Evolutionary conservation across 1,140 invertebrate genomes (phyloP).

Genomic region (Sminthurides bifidus): DNA sequence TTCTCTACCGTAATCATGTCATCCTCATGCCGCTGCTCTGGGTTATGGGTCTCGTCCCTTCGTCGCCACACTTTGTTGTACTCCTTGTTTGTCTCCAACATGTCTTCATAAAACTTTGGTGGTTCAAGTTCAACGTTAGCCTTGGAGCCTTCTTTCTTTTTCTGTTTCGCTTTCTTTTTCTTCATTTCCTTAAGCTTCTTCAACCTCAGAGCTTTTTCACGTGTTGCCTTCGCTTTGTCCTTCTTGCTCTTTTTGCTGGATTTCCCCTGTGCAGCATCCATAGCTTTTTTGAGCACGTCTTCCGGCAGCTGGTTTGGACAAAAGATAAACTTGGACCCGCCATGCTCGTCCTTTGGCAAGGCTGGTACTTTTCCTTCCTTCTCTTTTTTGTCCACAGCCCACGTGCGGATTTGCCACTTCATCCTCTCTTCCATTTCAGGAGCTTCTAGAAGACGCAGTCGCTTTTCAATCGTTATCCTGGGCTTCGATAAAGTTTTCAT

Average conservation of each 20-base stretch:
- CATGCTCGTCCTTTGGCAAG: conserved; percentile 73
- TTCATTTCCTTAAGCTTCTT: conserved; percentile 44
- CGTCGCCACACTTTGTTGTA: conserved; percentile 61
- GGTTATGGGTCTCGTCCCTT: conserved; percentile 59
- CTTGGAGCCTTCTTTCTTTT: conserved; percentile 45
- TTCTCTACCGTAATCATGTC: conserved; percentile 75
- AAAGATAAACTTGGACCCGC: conserved; percentile 71
- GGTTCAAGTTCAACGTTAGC: conserved; percentile 44
- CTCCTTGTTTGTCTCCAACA: conserved; percentile 40
- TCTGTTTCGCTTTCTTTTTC: conserved; percentile 37
- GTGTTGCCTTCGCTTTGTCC: conserved; percentile 40
- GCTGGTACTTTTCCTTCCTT: conserved; percentile 77
- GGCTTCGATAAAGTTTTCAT: conserved; percentile 13
- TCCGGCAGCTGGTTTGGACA: conserved; percentile 38
- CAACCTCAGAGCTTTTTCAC: conserved; percentile 42
- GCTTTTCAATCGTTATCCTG: conserved; percentile 37
- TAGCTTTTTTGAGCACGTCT: conserved; percentile 13
- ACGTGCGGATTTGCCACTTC: conserved; percentile 65
- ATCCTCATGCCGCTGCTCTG: conserved; percentile 56
- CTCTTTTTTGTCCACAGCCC: conserved; percentile 65
- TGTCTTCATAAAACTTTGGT: conserved; percentile 42
- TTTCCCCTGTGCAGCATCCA: conserved; percentile 27
- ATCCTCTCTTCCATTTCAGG: conserved; percentile 56
- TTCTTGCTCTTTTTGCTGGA: conserved; percentile 31
- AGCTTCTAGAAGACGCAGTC: conserved; percentile 38